Evolutionary conservation across 2,113 vertebrate species (phyloP), one percentile per base, ranked within the genome.

Genomic region (Amblyornis subalaris): DNA sequence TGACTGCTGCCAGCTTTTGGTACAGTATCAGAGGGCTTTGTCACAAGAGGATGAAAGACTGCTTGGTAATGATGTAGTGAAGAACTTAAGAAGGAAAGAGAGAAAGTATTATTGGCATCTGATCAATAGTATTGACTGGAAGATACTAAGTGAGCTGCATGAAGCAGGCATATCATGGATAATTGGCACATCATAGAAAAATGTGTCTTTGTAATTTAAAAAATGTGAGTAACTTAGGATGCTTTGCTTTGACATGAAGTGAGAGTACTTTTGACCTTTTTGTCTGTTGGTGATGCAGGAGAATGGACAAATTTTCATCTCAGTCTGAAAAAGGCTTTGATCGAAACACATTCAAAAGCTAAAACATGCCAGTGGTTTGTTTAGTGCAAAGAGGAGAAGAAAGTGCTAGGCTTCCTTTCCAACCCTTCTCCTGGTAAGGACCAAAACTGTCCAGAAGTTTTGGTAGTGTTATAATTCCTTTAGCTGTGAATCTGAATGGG

Each of bases 121-220:
- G 74, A 92, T 95, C 85, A 76, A 31, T 96, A 53, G 20, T 57
- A 93, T 85, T 81, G 88, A 91, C 67, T 62, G 18, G 28, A 83
- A 90, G 62, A 28, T 83, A 67, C 20, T 51, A 75, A 88, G 75
- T 45, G 80, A 90, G 24, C 51, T 69, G 33, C 3, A 3, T 51
- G 77, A 60, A 84, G 53, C 14, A 45, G 89, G 35, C 11, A 14
- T 38, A 19, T 36, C 9, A 21, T 33, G 47, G 24, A n/a, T 72
- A 94, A 85, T 19, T 76, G 72, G 29, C 61, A 51, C 62, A 90
- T 88, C 72, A 57, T 36, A 82, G 25, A 55, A 36, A 62, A 69
- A 75, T 77, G 53, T 85, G 40, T 78, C 66, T 93, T 84, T 79
- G 60, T 35, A 77, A 65, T 74, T 88, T 83, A 53, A 83, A 89